These are phyloP conservation scores for Strix uralensis DNA, from an alignment of 2,113 vertebrate genomes.

Conservation along the genomic window DNA sequence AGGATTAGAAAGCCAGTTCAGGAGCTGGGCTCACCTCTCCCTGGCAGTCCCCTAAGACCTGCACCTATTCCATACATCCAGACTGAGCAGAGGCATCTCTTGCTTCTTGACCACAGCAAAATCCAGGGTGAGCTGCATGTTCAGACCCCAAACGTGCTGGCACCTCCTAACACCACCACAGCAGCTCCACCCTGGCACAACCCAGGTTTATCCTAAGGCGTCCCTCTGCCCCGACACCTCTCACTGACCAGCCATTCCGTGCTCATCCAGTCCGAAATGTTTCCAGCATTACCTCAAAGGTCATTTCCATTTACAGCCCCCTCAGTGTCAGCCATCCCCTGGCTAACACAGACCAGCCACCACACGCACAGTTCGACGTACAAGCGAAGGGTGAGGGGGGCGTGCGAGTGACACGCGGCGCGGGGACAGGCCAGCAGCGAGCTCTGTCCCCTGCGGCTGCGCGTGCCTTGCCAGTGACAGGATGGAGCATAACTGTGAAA, in stretches of 20 bases:
- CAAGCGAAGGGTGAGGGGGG: neutral
- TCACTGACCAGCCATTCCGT: neutral
- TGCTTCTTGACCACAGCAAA: neutral
- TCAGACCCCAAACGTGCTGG: neutral
- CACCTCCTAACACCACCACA: neutral
- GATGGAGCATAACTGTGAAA: neutral
- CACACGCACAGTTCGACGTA: fast-evolving
- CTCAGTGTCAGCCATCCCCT: neutral
- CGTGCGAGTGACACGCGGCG: fast-evolving
- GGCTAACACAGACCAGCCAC: neutral
- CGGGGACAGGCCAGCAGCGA: fast-evolving
- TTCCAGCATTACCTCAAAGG: neutral
- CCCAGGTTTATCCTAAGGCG: neutral
- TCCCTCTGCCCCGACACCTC: neutral
- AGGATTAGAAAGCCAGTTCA: neutral
- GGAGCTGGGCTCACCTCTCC: neutral
- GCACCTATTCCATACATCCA: neutral
- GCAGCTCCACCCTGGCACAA: neutral
- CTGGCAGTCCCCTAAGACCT: neutral
- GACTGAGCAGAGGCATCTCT: neutral
- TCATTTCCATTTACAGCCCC: neutral
- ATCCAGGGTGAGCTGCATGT: neutral
- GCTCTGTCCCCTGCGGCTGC: neutral
- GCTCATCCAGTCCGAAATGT: neutral
- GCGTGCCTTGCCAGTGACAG: neutral